Evolutionary conservation across 2,888 invertebrate genomes (phyloP), one percentile per base, ranked within the genome.

Genomic region (Ophioninae sp.): DNA sequence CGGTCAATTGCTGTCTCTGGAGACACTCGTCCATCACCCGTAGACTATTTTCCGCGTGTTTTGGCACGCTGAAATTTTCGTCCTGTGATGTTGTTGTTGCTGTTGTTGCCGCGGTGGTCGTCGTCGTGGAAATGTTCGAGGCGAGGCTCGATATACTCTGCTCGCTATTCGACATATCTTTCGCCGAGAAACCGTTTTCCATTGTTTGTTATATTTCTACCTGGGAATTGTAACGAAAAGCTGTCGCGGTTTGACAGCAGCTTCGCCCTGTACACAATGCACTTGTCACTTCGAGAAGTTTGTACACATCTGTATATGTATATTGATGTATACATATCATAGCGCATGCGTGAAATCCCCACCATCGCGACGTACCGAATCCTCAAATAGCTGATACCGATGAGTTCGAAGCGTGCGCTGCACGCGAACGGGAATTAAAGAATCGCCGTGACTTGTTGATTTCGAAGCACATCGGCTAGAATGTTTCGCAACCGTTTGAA

Each of bases 21-120:
- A 97, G 95, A 93, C 97, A 98, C 75, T 95, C 94, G 91, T 96
- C 96, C 96, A 98, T 97, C 90, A 96, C 96, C 87, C 95, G 95
- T 75, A 98, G 94, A 89, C 97, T 96, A 79, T 94, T 95, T 90
- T 97, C 97, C 7, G 98, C 96, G 93, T 98, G 97, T 90, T 96
- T 96, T 88, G 95, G 94, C 91, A 96, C 95, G 88, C 95, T 95
- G 93, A 96, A 96, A 91, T 95, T 96, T 93, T 97, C 97, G 93
- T 97, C 97, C 91, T 96, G 96, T 83, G 96, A 96, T 76, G 95
- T 94, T 23, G 91, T 89, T 21, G 88, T 85, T 76, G 87, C 89
- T 10, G 89, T 88, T 10, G 88, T 69, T 20, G 69, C 56, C 37
- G 44, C 10, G 3, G 44, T 13, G 44, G 74, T 37, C 83, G 96